Conservation (phyloP, 2,113 vertebrate genomes). For the Megaptera novaeangliae region DNA sequence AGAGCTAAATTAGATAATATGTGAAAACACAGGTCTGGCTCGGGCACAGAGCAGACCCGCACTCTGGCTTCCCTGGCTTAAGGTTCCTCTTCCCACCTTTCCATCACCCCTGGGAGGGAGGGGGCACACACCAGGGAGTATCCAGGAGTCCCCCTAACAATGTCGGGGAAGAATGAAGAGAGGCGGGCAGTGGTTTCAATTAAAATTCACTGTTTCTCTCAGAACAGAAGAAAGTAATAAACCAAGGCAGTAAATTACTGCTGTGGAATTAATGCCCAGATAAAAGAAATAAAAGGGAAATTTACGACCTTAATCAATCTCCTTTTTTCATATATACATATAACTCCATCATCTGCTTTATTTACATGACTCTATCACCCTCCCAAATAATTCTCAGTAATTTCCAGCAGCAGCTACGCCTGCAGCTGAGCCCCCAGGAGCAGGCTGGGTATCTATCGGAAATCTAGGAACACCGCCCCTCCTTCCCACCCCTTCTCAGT, state of each 20-base stretch:
- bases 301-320: slow-evolving; percentile 73
- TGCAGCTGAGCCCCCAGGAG: neutral
- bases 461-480: neutral
- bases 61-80: neutral
- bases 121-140: rapidly evolving
- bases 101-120: neutral
- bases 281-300: slow-evolving; percentile 77
- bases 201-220: slow-evolving; percentile 77
- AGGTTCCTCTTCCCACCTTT: neutral
- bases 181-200: slow-evolving; percentile 61
- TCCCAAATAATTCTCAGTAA: slow-evolving; percentile 42
- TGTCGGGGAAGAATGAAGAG: neutral
- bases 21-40: neutral
- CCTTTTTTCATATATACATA: slow-evolving; percentile 48
- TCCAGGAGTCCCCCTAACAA: neutral
- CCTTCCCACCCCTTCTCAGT: rapidly evolving
- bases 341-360: slow-evolving; percentile 73
- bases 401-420: neutral
- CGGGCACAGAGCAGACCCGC: neutral
- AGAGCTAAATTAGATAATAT: neutral
- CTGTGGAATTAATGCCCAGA: slow-evolving; percentile 77
- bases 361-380: slow-evolving; percentile 63
- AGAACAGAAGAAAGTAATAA: slow-evolving; percentile 74
- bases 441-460: neutral
- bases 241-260: slow-evolving; percentile 71